Conservation (phyloP, 1,140 invertebrate genomes). For the Drosophila tani region DNA sequence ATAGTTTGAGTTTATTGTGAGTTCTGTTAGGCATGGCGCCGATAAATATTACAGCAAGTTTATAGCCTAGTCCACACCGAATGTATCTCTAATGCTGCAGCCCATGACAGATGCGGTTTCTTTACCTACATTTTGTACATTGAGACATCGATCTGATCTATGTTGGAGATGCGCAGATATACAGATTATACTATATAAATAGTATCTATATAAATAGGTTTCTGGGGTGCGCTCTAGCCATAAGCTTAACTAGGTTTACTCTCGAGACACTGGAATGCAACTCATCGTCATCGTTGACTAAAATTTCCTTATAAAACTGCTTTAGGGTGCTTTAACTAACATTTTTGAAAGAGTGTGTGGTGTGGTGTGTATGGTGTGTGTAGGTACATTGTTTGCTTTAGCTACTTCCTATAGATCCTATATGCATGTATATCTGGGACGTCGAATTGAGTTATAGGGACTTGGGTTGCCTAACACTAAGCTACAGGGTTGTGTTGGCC, state of each 20-base stretch:
- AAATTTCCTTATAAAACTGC: constrained; percentile 78
- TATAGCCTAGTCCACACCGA: constrained; percentile 58
- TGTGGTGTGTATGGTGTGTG: constrained; percentile 31
- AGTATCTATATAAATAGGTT: constrained; percentile 52
- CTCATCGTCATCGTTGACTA: constrained; percentile 61
- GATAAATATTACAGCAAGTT: constrained; percentile 74
- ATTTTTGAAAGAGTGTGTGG: constrained; percentile 28
- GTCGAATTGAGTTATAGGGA: constrained; percentile 39
- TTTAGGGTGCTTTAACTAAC: constrained; percentile 43
- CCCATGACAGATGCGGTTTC: constrained; percentile 35
- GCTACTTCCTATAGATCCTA: constrained; percentile 42
- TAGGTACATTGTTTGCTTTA: constrained; percentile 70
- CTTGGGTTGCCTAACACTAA: constrained; percentile 31
- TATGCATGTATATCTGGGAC: constrained; percentile 16
- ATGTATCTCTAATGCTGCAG: constrained; percentile 51
- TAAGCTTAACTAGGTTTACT: constrained; percentile 62
- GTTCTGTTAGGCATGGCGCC: constrained; percentile 47
- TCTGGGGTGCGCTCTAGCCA: constrained; percentile 56
- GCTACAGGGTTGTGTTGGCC: constrained; percentile 19
- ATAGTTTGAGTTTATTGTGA: constrained; percentile 77
- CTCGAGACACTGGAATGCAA: constrained; percentile 80
- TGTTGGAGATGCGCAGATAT: constrained; percentile 35
- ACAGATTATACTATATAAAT: constrained; percentile 42
- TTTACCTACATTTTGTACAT: constrained; percentile 72
- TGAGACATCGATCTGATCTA: constrained; percentile 74